A percentile compares a stretch with the other conserved stretches of the same genome.
Conservation (phyloP, 2,888 invertebrate genomes). For the Drosophila planitibia region DNA sequence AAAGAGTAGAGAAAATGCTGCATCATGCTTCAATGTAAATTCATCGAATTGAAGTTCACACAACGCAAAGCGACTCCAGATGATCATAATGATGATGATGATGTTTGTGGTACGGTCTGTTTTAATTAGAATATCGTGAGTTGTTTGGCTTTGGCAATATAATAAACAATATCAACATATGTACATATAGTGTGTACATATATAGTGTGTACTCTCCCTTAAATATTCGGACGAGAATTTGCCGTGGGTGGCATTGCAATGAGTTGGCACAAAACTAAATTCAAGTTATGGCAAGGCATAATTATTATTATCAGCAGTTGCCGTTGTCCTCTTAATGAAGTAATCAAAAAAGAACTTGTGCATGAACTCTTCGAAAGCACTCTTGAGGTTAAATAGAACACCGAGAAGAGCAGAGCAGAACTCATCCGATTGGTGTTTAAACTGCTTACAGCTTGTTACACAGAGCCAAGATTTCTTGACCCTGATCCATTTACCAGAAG, state of each 20-base stretch:
- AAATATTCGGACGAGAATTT: constrained; percentile 3
- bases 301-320: constrained; percentile 70
- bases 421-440: constrained; percentile 47
- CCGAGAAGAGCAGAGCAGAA: constrained; percentile 15
- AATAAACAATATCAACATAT: constrained; percentile 66
- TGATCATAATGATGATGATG: constrained; percentile 30
- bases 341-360: constrained; percentile 57
- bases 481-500: background rate
- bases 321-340: constrained; percentile 77
- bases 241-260: constrained; percentile 73
- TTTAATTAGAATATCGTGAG: constrained; percentile 80
- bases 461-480: constrained; percentile 42
- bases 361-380: constrained; percentile 30
- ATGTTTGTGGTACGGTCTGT: constrained; percentile 49
- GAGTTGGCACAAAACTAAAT: constrained; percentile 60
- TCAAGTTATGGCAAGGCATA: constrained; percentile 53
- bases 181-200: constrained; percentile 11
- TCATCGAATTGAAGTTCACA: constrained; percentile 64
- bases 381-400: constrained; percentile 30
- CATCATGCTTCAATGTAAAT: constrained; percentile 75
- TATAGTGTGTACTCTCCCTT: background rate
- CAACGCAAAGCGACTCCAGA: constrained; percentile 42
- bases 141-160: constrained; percentile 78
- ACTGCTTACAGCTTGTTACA: constrained; percentile 53
- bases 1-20: constrained; percentile 41